Percentiles rank a stretch among this genome's conserved stretches.
Evolutionary conservation across 2,113 vertebrate species (phyloP).

Genomic region (Brachypodius melanocephalos): DNA sequence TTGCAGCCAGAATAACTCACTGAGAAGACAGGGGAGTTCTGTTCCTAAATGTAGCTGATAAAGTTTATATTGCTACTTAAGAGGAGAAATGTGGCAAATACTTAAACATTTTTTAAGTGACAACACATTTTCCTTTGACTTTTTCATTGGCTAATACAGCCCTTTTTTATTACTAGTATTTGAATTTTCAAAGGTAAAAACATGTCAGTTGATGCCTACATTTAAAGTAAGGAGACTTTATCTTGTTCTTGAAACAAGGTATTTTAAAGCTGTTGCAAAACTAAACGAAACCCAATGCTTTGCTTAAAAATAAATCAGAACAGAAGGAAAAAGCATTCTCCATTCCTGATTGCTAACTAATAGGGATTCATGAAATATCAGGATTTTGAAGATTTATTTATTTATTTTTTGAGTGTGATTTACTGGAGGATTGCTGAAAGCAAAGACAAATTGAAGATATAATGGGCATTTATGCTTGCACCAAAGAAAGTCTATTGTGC

Average conservation of each 20-base stretch:
- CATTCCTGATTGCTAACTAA: neutral
- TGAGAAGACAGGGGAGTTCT: neutral
- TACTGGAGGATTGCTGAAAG: slow-evolving; percentile 27
- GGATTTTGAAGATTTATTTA: neutral
- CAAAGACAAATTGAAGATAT: slow-evolving; percentile 16
- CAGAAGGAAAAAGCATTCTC: neutral
- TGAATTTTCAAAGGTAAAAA: neutral
- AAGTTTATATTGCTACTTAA: slow-evolving; percentile 26
- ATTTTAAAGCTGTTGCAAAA: neutral
- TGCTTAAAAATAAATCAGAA: neutral
- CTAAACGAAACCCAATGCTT: neutral
- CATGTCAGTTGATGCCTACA: neutral
- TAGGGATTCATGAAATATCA: neutral
- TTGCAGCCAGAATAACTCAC: neutral
- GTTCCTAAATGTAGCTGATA: neutral
- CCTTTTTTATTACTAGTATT: neutral
- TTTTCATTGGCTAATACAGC: neutral
- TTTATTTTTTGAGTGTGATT: neutral
- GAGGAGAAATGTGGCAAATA: neutral
- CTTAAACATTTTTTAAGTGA: neutral
- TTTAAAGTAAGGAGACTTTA: neutral
- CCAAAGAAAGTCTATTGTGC: slow-evolving; percentile 31
- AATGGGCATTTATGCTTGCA: slow-evolving; percentile 38
- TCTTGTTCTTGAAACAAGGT: neutral
- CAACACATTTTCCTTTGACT: neutral